A percentile compares a stretch with the other conserved stretches of the same genome.
Evolutionary conservation across 2,113 vertebrate species (phyloP).

Genomic region (Pseudolaguvia tuberculata): DNA sequence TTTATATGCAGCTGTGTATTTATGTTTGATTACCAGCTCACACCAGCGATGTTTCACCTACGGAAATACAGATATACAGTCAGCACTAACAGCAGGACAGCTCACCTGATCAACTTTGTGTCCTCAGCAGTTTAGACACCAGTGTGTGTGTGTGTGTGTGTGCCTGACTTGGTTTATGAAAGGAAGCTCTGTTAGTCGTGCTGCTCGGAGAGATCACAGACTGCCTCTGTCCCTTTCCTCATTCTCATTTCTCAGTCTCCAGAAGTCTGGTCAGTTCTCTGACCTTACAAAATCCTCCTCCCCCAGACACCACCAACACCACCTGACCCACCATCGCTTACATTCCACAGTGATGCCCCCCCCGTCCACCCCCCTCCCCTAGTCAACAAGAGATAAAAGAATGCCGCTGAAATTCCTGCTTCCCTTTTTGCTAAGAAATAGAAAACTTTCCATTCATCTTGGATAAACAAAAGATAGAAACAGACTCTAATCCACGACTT

Average conservation of each 20-base stretch:
- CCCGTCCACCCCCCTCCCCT: not conserved
- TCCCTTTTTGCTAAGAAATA: not conserved
- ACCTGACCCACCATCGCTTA: slow-evolving; percentile 30
- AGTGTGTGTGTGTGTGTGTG: slow-evolving; percentile 35
- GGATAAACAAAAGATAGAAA: not conserved
- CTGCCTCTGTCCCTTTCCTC: slow-evolving; percentile 58
- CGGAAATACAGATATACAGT: slow-evolving; percentile 16
- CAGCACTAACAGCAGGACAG: slow-evolving; percentile 6
- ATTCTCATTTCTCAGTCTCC: slow-evolving; percentile 25
- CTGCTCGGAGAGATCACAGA: slow-evolving; percentile 67
- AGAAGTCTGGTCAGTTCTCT: slow-evolving; percentile 21
- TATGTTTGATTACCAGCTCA: slow-evolving; percentile 87
- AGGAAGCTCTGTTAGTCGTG: slow-evolving; percentile 66
- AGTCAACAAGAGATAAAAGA: slow-evolving; percentile 11
- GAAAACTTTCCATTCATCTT: not conserved
- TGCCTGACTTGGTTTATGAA: slow-evolving; percentile 60
- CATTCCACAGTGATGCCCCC: slow-evolving; percentile 21
- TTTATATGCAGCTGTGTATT: slow-evolving; percentile 67
- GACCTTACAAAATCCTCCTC: slow-evolving; percentile 21
- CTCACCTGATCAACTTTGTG: slow-evolving; percentile 18
- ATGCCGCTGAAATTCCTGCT: not conserved
- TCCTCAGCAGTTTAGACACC: slow-evolving; percentile 12
- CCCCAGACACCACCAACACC: not conserved
- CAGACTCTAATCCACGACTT: no score
- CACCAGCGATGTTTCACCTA: slow-evolving; percentile 95